These are phyloP conservation scores for Pinna nobilis DNA, from an alignment of 1,140 invertebrate genomes.

Conservation along the genomic window DNA sequence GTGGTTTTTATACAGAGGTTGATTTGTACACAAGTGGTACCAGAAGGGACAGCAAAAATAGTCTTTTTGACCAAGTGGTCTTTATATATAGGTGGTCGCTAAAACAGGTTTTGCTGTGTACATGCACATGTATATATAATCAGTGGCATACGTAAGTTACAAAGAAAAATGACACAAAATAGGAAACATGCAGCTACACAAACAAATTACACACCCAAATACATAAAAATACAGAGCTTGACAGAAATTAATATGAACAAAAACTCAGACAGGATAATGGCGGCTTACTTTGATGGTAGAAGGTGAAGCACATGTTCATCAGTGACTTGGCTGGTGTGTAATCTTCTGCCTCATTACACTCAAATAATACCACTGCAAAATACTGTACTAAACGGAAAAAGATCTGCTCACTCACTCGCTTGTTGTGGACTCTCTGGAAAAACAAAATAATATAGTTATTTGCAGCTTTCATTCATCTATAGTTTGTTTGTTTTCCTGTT, in stretches of 20 bases:
- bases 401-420: conserved; percentile 82
- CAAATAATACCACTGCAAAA: conserved; percentile 85
- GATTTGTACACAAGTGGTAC: too few relatives aligned
- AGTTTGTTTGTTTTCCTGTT: not conserved
- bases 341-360: conserved; percentile 86
- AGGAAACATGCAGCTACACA: too few relatives aligned
- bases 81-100: too few relatives aligned
- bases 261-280: not conserved
- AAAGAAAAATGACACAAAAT: too few relatives aligned
- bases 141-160: too few relatives aligned
- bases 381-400: conserved; percentile 87
- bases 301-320: conserved; percentile 90
- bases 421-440: conserved; percentile 79
- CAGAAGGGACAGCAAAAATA: too few relatives aligned
- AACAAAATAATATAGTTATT: not conserved
- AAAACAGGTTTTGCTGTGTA: too few relatives aligned
- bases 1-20: too few relatives aligned
- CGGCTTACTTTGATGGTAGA: conserved; percentile 83
- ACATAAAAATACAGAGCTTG: not conserved
- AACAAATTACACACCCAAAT: too few relatives aligned
- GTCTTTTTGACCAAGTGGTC: too few relatives aligned
- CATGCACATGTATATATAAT: too few relatives aligned
- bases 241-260: not conserved
- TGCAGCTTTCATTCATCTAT: not conserved
- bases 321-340: conserved; percentile 85